Evolutionary conservation across 2,113 vertebrate genomes (phyloP), one percentile per base, ranked within the genome.

Genomic region (Edolisoma coerulescens): DNA sequence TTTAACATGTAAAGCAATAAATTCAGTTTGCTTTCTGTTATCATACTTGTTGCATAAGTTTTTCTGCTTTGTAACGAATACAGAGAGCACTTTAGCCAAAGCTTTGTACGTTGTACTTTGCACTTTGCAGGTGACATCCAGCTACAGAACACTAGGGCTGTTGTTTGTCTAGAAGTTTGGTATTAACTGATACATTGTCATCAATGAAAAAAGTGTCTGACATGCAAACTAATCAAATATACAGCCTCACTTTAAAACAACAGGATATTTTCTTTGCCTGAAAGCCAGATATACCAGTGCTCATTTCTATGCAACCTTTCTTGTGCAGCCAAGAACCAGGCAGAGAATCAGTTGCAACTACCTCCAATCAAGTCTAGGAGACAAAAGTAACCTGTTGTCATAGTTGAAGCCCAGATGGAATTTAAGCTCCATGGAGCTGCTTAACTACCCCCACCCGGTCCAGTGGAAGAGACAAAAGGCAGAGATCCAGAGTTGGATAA

Each of bases 171-270:
- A 32, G 71, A 76, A 92, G 59, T 77, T 73, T 42, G 68, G 19
- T 60, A 75, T 89, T 94, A 86, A 79, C n/a, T 64, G 54, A 54
- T 92, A 56, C 33, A 84, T 89, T 93, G 24, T 89, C 90, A 95
- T 82, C 50, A 52, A 92, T 13, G 13, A 87, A 96, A 78, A 90
- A 86, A 79, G 21, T 75, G 91, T 30, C 88, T 95, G 83, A 83
- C 32, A 50, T 87, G 22, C 49, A 83, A 96, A 67, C 32, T 56
- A 91, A 87, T 83, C 28, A 86, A 68, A 93, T 71, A 49, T 8
- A 83, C 7, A 77, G 28, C 42, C 44, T 81, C 14, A 22, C 42
- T 84, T 67, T n/a, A 65, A 50, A 87, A 21, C 9, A 80, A 27
- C 20, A 87, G 20, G 17, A 44, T 12, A 5, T n/a, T 91, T 76